A percentile compares a stretch with the other conserved stretches of the same genome.
Evolutionary conservation across 2,797 vertebrate genomes (phyloP).

Genomic region (Gouania willdenowi): DNA sequence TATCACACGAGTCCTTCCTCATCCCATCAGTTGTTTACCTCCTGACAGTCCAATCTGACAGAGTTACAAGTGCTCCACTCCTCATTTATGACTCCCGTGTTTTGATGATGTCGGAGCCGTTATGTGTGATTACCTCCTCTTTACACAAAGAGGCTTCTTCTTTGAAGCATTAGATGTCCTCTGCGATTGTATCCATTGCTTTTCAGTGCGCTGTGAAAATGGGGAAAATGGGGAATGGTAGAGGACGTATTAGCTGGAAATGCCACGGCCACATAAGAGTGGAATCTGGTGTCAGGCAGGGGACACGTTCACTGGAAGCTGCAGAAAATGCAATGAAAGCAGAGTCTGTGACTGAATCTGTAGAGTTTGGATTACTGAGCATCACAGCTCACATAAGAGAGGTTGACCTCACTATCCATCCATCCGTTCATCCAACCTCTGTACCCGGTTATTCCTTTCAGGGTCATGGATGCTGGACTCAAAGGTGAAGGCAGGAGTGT

Average conservation of each 20-base stretch:
- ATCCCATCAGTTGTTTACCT: constrained; percentile 61
- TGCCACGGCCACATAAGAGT: constrained; percentile 20
- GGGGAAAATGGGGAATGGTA: constrained; percentile 21
- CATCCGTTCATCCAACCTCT: too few relatives aligned
- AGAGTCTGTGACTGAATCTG: constrained; percentile 9
- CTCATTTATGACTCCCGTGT: constrained; percentile 47
- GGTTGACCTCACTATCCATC: constrained; percentile 17
- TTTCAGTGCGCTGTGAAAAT: constrained; percentile 25
- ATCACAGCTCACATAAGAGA: constrained; percentile 21
- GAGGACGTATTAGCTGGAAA: constrained; percentile 27
- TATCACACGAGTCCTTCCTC: constrained; percentile 61
- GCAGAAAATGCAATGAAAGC: constrained; percentile 35
- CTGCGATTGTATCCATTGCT: constrained; percentile 37
- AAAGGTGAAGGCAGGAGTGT: too few relatives aligned
- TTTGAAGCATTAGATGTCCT: constrained; percentile 21
- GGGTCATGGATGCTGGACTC: too few relatives aligned
- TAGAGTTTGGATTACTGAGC: constrained; percentile 39
- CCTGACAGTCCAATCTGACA: constrained; percentile 56
- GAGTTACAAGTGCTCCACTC: constrained; percentile 24
- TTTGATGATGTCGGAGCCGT: constrained; percentile 51
- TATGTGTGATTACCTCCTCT: constrained; percentile 50
- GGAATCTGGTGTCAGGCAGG: constrained; percentile 37
- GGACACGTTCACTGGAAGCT: constrained; percentile 29
- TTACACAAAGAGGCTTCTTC: constrained; percentile 40
- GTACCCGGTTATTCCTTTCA: too few relatives aligned